phyloP scores from a whole-genome alignment of 2,113 vertebrate species.

The Isurus oxyrinchus region DNA sequence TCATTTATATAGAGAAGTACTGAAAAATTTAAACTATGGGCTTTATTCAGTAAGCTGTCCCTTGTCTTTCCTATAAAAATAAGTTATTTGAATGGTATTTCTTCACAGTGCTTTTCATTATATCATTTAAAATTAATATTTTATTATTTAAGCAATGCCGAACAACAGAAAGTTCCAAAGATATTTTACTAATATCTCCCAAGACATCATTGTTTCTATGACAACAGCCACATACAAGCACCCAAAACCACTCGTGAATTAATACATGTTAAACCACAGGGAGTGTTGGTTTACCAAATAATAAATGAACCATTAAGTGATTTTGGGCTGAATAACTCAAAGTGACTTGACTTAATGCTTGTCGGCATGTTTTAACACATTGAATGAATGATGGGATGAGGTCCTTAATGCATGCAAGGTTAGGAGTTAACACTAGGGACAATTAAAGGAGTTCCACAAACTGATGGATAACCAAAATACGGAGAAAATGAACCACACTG shows the following conservation, averaged over 20 bases:
- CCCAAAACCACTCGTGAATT: neutral
- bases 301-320: neutral
- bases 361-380: constrained; percentile 16
- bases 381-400: constrained; percentile 2
- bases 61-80: neutral
- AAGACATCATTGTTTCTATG: constrained; percentile 5
- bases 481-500: neutral
- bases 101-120: neutral
- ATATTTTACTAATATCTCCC: neutral
- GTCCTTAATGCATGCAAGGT: neutral
- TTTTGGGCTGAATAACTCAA: neutral
- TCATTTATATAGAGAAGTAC: neutral
- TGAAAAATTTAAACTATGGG: neutral
- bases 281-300: neutral
- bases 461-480: neutral
- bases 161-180: neutral
- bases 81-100: constrained; percentile 6
- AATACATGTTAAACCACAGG: neutral
- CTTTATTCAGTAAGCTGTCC: neutral
- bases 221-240: neutral
- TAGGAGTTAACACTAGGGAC: neutral
- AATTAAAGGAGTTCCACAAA: neutral
- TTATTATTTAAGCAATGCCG: neutral
- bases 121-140: constrained; percentile 11
- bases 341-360: neutral